Conservation (phyloP, 2,888 invertebrate genomes). For the Polylopha cassiicola region DNA sequence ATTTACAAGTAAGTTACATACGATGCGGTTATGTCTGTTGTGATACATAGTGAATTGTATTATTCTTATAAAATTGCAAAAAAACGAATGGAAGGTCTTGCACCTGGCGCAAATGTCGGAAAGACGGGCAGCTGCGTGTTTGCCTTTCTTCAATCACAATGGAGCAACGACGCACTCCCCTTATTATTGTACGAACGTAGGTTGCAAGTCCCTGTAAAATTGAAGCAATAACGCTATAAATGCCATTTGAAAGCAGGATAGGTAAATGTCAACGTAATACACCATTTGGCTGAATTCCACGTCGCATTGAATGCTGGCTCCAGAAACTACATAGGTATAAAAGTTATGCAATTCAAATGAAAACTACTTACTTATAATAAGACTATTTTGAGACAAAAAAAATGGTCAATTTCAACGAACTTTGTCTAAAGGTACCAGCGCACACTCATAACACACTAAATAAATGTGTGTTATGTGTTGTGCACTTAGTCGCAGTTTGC, state of each 20-base stretch:
- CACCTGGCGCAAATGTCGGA: slow-evolving; percentile 21
- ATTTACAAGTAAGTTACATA: too few species aligned
- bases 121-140: slow-evolving; percentile 47
- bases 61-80: slow-evolving; percentile 23
- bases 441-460: too few species aligned
- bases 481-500: slow-evolving; percentile 26
- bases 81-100: slow-evolving; percentile 14
- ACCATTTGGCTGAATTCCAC: slow-evolving; percentile 33
- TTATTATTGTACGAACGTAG: slow-evolving; percentile 4
- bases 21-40: too few species aligned
- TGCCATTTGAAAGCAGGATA: slow-evolving; percentile 15
- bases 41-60: too few species aligned
- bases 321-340: slow-evolving; percentile 17
- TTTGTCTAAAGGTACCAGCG: too few species aligned
- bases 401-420: too few species aligned
- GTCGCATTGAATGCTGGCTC: slow-evolving; percentile 13
- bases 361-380: too few species aligned
- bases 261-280: slow-evolving; percentile 7
- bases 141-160: slow-evolving; percentile 26
- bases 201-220: slow-evolving; percentile 4
- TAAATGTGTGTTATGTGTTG: too few species aligned
- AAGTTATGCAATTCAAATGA: slow-evolving; percentile 22
- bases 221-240: slow-evolving; percentile 7
- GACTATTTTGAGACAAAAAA: too few species aligned
- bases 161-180: slow-evolving; percentile 21